phyloP scores from a whole-genome alignment of 2,888 invertebrate species.

The Rapana venosa region DNA sequence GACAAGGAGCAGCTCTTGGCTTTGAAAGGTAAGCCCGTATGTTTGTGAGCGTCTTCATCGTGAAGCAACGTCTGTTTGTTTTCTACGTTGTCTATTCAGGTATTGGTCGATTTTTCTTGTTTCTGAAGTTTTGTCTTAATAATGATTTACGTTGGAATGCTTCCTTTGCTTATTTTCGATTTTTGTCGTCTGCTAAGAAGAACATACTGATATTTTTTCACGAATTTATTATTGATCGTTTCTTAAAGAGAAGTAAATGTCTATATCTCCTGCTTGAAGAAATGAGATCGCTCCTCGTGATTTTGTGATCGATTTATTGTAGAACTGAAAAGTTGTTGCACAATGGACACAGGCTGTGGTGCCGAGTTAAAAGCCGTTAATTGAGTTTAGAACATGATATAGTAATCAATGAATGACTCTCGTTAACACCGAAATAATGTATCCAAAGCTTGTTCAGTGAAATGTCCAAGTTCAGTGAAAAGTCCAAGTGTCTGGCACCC shows the following conservation, averaged over 20 bases:
- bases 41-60: neutral
- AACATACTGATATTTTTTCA: neutral
- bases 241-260: neutral
- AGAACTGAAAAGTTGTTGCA: too few relatives aligned
- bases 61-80: neutral
- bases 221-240: neutral
- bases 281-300: neutral
- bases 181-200: neutral
- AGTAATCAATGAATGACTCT: too few relatives aligned
- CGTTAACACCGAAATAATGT: neutral
- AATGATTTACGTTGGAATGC: neutral
- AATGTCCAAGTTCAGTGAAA: neutral
- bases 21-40: conserved; percentile 15
- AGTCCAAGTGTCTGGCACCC: neutral
- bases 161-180: neutral
- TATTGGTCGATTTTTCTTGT: neutral
- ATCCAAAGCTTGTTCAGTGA: neutral
- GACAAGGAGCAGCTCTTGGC: conserved; percentile 34
- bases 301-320: too few relatives aligned
- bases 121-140: neutral
- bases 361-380: too few relatives aligned
- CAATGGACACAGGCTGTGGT: too few relatives aligned
- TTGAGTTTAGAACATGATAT: too few relatives aligned
- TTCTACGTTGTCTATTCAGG: neutral
- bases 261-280: neutral